Evolutionary conservation across 1,140 invertebrate genomes (phyloP).

Genomic region (Camponotus vicinus): DNA sequence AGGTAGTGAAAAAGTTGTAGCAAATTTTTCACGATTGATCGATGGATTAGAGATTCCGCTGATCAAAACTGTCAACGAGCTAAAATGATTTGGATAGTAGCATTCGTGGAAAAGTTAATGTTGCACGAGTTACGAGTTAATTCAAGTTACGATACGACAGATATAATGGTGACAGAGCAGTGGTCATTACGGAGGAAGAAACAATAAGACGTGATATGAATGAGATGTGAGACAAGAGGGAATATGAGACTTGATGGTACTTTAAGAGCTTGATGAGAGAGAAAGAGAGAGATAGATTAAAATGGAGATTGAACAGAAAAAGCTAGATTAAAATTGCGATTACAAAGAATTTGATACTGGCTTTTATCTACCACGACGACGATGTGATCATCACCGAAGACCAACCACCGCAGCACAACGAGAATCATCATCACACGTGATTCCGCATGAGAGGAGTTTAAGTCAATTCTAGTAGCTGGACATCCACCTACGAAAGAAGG

Average conservation of each 20-base stretch:
- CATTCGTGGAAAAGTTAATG: slow-evolving; percentile 64
- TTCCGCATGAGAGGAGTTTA: slow-evolving; percentile 58
- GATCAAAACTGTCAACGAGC: background rate
- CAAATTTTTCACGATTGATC: background rate
- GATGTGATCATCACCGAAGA: slow-evolving; percentile 66
- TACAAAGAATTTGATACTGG: slow-evolving; percentile 42
- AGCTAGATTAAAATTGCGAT: slow-evolving; percentile 16
- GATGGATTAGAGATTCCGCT: background rate
- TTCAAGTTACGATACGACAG: background rate
- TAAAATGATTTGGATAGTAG: background rate
- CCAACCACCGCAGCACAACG: slow-evolving; percentile 72
- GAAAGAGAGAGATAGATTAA: background rate
- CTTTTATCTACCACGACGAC: slow-evolving; percentile 49
- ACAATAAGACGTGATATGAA: background rate
- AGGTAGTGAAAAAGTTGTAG: slow-evolving; percentile 62
- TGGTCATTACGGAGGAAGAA: background rate
- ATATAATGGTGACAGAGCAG: background rate
- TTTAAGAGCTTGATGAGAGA: background rate
- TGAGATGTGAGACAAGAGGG: background rate
- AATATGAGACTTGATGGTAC: background rate
- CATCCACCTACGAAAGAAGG: slow-evolving; percentile 67
- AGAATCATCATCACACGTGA: slow-evolving; percentile 67
- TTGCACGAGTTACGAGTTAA: background rate
- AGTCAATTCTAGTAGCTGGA: slow-evolving; percentile 74
- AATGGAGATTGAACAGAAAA: background rate